A percentile compares a stretch with the other conserved stretches of the same genome.
Conservation (phyloP, 1,140 invertebrate species). For the Macrotrachela quadricornifera region DNA sequence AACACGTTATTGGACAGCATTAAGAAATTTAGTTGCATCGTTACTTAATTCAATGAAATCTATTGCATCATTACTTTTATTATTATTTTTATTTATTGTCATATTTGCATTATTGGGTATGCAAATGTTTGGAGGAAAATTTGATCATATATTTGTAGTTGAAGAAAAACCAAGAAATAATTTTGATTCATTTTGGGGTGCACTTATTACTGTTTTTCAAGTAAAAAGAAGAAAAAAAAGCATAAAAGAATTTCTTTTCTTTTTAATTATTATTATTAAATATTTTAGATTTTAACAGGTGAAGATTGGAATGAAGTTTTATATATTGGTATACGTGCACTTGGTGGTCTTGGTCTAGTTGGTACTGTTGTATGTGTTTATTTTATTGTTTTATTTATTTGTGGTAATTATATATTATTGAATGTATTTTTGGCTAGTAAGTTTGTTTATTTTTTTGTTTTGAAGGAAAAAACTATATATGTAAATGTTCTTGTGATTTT, state of each 20-base stretch:
- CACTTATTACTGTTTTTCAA: slow-evolving; percentile 95
- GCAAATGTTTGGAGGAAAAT: slow-evolving; percentile 95
- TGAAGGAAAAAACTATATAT: no score
- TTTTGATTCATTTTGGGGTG: slow-evolving; percentile 97
- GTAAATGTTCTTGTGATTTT: no score
- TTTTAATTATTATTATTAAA: neutral
- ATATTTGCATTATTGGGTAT: slow-evolving; percentile 98
- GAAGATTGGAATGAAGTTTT: slow-evolving; percentile 99
- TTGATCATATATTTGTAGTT: slow-evolving; percentile 67
- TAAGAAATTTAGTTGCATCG: slow-evolving; percentile 93
- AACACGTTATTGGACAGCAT: slow-evolving; percentile 81
- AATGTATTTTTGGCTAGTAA: slow-evolving; percentile 96
- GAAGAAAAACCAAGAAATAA: slow-evolving; percentile 72
- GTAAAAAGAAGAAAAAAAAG: slow-evolving; percentile 17
- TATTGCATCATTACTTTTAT: slow-evolving; percentile 95
- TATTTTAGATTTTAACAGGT: slow-evolving; percentile 74
- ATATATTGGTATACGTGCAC: slow-evolving; percentile 87
- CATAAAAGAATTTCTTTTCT: no score
- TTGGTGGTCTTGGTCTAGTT: slow-evolving; percentile 62
- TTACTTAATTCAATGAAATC: slow-evolving; percentile 97
- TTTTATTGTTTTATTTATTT: slow-evolving; percentile 96
- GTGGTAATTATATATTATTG: slow-evolving; percentile 91
- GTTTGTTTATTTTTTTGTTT: no score
- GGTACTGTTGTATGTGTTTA: slow-evolving; percentile 83
- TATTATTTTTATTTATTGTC: slow-evolving; percentile 98